Conservation (phyloP, 2,888 invertebrate species). For the Platycheirus rosarum region DNA sequence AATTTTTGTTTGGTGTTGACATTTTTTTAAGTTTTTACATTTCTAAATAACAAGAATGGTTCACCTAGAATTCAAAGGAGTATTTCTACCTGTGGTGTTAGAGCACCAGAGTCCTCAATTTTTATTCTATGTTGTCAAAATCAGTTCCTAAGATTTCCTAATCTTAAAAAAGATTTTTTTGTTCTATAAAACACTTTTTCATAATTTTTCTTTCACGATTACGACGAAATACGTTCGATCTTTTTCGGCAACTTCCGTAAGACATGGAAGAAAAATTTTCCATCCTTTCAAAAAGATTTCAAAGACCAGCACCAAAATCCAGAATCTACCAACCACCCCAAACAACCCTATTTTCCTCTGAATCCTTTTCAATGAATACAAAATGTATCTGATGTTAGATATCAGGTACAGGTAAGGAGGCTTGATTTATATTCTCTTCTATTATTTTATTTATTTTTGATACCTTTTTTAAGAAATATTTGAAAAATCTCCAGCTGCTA, state of each 20-base stretch:
- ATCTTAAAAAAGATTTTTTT: too few relatives aligned
- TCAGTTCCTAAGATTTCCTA: too few relatives aligned
- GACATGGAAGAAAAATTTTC: background rate
- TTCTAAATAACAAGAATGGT: too few relatives aligned
- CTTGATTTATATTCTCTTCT: constrained; percentile 53
- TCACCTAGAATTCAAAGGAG: too few relatives aligned
- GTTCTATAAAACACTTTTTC: too few relatives aligned
- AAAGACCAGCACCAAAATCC: constrained; percentile 3
- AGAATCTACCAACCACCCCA: too few relatives aligned
- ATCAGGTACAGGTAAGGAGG: too few relatives aligned
- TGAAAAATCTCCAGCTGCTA: constrained; percentile 65
- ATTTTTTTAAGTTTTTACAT: too few relatives aligned
- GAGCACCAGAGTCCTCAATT: too few relatives aligned
- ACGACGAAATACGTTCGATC: background rate
- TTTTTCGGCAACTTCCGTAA: background rate
- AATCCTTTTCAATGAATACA: constrained; percentile 35
- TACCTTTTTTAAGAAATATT: constrained; percentile 52
- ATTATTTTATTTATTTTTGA: constrained; percentile 2
- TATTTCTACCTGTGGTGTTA: too few relatives aligned
- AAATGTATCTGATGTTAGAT: constrained; percentile 57
- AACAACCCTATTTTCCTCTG: constrained; percentile 7
- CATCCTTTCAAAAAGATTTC: constrained; percentile 2
- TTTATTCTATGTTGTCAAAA: too few relatives aligned
- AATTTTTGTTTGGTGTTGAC: too few relatives aligned
- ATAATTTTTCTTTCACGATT: background rate